Evolutionary conservation across 2,888 invertebrate species (phyloP).

Genomic region (Phyto melanocephala): DNA sequence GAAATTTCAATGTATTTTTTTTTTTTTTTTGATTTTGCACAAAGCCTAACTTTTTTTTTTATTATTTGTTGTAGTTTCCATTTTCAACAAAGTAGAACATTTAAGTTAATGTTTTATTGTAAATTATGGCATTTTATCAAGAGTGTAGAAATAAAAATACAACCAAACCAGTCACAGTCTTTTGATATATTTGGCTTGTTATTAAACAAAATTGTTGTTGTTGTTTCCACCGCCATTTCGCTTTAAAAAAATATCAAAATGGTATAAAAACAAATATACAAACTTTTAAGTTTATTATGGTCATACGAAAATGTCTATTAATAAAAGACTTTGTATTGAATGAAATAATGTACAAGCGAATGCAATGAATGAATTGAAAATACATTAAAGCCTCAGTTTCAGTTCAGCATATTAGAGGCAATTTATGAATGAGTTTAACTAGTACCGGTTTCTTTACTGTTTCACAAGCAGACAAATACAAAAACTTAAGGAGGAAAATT

Average conservation of each 20-base stretch:
- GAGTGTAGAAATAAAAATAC: neutral
- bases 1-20: too few relatives aligned
- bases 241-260: conserved; percentile 33
- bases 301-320: conserved; percentile 40
- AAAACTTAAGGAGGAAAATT: conserved; percentile 43
- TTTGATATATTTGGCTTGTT: conserved; percentile 11
- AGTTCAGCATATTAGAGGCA: conserved; percentile 9
- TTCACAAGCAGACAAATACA: conserved; percentile 5
- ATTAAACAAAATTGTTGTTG: neutral
- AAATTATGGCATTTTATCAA: conserved; percentile 40
- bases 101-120: conserved; percentile 21
- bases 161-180: neutral
- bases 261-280: conserved; percentile 6
- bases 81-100: conserved; percentile 38
- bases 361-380: conserved; percentile 49
- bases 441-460: conserved; percentile 57
- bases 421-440: conserved; percentile 60
- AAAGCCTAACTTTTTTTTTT: too few relatives aligned
- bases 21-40: too few relatives aligned
- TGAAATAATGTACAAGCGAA: conserved; percentile 11
- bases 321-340: conserved; percentile 47
- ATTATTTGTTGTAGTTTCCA: neutral
- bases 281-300: conserved; percentile 42
- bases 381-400: neutral
- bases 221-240: neutral